phyloP scores from a whole-genome alignment of 2,888 invertebrate species.

The Cinara cedri region DNA sequence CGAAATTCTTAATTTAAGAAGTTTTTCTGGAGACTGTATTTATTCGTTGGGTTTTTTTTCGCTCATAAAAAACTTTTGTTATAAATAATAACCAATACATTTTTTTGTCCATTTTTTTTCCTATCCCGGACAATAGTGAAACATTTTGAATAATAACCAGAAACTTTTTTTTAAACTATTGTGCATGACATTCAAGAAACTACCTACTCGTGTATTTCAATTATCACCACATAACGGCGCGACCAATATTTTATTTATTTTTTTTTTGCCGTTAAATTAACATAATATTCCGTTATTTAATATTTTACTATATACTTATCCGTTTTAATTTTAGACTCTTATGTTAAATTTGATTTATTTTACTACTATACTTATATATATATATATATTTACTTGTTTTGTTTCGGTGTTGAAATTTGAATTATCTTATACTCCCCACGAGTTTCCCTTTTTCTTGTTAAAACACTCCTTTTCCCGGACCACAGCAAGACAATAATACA shows the following conservation, averaged over 20 bases:
- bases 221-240: background rate
- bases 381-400: too few relatives aligned
- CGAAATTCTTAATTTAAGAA: background rate
- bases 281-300: too few relatives aligned
- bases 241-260: background rate
- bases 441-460: too few relatives aligned
- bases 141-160: background rate
- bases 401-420: too few relatives aligned
- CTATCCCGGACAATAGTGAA: background rate
- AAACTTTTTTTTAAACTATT: background rate
- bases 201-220: background rate
- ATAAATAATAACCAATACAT: background rate
- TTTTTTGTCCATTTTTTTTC: background rate
- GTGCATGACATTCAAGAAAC: background rate
- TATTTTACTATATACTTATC: too few relatives aligned
- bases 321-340: too few relatives aligned
- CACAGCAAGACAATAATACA: too few relatives aligned
- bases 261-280: too few relatives aligned
- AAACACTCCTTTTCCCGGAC: too few relatives aligned
- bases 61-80: background rate
- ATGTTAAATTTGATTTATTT: too few relatives aligned
- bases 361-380: too few relatives aligned
- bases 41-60: background rate
- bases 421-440: too few relatives aligned
- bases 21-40: background rate